Conservation (phyloP, 2,113 vertebrate species). For the Nettapus auritus region DNA sequence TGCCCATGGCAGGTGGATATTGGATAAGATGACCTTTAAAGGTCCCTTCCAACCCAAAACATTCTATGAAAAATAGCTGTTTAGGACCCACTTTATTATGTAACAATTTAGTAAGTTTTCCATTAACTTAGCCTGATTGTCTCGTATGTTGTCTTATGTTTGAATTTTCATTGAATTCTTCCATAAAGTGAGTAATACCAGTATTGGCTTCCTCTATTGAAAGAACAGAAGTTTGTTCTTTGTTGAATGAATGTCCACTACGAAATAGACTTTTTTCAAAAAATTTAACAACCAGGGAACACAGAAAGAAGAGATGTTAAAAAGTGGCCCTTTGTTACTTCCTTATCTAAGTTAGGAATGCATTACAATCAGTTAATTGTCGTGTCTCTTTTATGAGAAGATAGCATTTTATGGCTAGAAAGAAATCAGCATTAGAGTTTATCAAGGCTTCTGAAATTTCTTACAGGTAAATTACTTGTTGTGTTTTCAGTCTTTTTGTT, state of each 20-base stretch:
- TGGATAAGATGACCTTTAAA: neutral
- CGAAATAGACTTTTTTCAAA: neutral
- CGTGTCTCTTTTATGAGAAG: neutral
- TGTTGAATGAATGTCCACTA: neutral
- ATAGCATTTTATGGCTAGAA: neutral
- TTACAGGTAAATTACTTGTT: neutral
- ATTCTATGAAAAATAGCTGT: neutral
- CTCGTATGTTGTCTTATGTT: neutral
- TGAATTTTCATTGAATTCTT: neutral
- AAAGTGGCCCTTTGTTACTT: neutral
- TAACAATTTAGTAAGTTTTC: neutral
- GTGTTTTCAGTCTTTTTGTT: neutral
- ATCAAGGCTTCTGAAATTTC: neutral
- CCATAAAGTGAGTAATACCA: neutral
- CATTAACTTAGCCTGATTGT: neutral
- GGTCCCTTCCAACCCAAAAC: neutral
- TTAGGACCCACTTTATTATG: neutral
- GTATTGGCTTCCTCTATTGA: neutral
- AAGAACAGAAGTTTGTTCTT: neutral
- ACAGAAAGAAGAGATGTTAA: neutral
- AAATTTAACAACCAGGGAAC: neutral
- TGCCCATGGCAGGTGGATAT: neutral
- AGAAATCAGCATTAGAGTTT: neutral
- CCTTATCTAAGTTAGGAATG: neutral
- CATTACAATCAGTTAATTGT: neutral